phyloP scores from a whole-genome alignment of 1,140 invertebrate genomes.

The Ctenoplectra terminalis region DNA sequence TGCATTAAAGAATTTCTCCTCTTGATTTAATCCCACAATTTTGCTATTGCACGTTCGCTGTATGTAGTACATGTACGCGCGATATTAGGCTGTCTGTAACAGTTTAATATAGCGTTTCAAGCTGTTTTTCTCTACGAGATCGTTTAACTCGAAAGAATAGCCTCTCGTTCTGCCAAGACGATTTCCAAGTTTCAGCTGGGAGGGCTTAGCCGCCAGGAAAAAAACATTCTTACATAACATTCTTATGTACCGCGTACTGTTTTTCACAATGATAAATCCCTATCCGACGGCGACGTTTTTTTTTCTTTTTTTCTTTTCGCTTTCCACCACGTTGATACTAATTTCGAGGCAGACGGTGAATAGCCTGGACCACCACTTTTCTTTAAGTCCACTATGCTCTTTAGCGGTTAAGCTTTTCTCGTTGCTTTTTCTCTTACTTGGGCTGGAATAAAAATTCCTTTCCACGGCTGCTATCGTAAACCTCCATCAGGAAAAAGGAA shows the following conservation, averaged over 20 bases:
- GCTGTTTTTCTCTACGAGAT: background rate
- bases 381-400: conserved; percentile 2
- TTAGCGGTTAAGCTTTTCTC: conserved; percentile 6
- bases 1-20: no score
- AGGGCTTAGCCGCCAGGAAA: background rate
- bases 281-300: background rate
- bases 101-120: background rate
- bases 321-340: background rate
- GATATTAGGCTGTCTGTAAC: background rate
- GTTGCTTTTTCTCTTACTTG: background rate
- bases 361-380: background rate
- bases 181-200: conserved; percentile 16
- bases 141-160: conserved; percentile 8
- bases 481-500: background rate
- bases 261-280: conserved; percentile 35
- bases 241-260: conserved; percentile 16
- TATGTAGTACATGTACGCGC: background rate
- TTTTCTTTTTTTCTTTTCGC: background rate
- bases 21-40: no score
- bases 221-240: conserved; percentile 12
- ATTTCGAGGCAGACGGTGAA: conserved; percentile 10
- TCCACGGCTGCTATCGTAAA: background rate
- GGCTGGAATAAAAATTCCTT: background rate
- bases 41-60: no score
- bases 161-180: conserved; percentile 13